phyloP scores from a whole-genome alignment of 2,113 vertebrate genomes.

The Carassius auratus region DNA sequence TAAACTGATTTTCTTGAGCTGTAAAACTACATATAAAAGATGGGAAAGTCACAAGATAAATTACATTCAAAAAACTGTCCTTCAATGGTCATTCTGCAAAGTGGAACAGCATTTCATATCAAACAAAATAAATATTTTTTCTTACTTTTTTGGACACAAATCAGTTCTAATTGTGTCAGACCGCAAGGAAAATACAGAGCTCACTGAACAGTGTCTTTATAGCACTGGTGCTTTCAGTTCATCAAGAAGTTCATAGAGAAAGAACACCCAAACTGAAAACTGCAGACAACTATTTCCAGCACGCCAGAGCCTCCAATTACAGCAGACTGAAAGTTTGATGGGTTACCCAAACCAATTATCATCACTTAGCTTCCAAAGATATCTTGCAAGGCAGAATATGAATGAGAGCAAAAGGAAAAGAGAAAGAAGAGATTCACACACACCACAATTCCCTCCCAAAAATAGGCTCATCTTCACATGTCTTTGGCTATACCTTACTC shows the following conservation, averaged over 20 bases:
- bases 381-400: slow-evolving; percentile 40
- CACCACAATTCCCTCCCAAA: slow-evolving; percentile 27
- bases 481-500: slow-evolving; percentile 87
- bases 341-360: slow-evolving; percentile 37
- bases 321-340: slow-evolving; percentile 9
- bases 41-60: slow-evolving; percentile 2
- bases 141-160: slow-evolving; percentile 28
- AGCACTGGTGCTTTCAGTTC: slow-evolving; percentile 51
- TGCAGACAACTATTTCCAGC: slow-evolving; percentile 29
- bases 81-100: slow-evolving; percentile 27
- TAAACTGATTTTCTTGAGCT: slow-evolving; percentile 1
- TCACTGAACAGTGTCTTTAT: slow-evolving; percentile 12
- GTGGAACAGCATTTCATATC: slow-evolving; percentile 29
- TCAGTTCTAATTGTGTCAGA: slow-evolving; percentile 33
- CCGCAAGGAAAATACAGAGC: neutral
- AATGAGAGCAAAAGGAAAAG: slow-evolving; percentile 35
- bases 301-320: slow-evolving; percentile 25
- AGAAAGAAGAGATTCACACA: slow-evolving; percentile 18
- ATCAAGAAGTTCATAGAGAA: slow-evolving; percentile 32
- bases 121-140: slow-evolving; percentile 54
- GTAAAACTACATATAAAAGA: slow-evolving; percentile 28
- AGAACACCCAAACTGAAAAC: slow-evolving; percentile 36
- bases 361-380: slow-evolving; percentile 34
- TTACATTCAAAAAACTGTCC: slow-evolving; percentile 36
- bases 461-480: slow-evolving; percentile 9